phyloP scores from a whole-genome alignment of 2,797 vertebrate genomes.

The Neomorphus geoffroyi region DNA sequence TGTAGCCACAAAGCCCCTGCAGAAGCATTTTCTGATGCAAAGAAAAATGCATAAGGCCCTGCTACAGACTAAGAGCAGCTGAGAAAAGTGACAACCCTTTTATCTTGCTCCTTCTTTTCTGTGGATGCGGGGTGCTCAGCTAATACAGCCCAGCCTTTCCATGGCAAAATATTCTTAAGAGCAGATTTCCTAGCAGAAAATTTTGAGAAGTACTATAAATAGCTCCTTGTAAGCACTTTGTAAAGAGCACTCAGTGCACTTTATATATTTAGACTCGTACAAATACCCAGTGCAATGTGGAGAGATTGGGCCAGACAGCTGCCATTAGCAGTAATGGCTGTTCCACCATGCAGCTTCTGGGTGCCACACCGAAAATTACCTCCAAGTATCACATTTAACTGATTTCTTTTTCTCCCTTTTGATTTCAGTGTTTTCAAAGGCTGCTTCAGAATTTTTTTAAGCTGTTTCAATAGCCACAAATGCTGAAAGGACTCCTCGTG shows the following conservation, averaged over 20 bases:
- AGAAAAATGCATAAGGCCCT: not conserved
- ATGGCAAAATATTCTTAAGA: not conserved
- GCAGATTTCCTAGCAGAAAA: not conserved
- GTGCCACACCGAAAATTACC: slow-evolving; percentile 23
- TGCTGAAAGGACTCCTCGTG: not conserved
- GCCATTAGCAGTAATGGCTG: slow-evolving; percentile 33
- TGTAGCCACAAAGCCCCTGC: not conserved
- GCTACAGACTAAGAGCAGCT: not conserved
- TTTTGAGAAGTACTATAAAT: not conserved
- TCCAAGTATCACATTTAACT: not conserved
- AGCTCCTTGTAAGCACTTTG: not conserved
- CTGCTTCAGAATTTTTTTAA: not conserved
- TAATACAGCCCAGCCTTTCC: not conserved
- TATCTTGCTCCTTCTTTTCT: not conserved
- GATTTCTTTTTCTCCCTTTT: not conserved
- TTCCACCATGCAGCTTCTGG: slow-evolving; percentile 10
- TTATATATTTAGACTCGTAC: not conserved
- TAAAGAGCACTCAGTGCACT: not conserved
- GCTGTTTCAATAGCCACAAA: not conserved
- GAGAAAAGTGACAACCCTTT: not conserved
- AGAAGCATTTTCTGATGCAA: not conserved
- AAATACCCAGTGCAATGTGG: slow-evolving; percentile 3
- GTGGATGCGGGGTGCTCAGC: not conserved
- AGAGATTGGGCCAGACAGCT: slow-evolving; percentile 14
- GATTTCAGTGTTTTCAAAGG: not conserved